These are phyloP conservation scores for Zaprionus obscuricornis DNA, from an alignment of 2,888 invertebrate genomes.

Conservation along the genomic window DNA sequence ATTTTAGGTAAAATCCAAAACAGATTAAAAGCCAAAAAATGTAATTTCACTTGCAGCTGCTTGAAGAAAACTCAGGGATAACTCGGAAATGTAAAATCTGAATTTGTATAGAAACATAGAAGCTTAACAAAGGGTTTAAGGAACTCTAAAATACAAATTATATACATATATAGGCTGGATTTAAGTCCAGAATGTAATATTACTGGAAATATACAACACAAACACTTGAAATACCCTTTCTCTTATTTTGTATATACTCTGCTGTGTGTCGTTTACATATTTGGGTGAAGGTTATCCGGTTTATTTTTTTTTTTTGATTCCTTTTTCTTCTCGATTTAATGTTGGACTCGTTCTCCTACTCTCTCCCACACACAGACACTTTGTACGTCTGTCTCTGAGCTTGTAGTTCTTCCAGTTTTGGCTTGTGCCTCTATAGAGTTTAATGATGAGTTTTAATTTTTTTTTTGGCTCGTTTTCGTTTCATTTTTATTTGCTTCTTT, in stretches of 20 bases:
- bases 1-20: too few relatives aligned
- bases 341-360: background rate
- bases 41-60: too few relatives aligned
- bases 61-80: too few relatives aligned
- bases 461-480: slow-evolving; percentile 38
- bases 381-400: background rate
- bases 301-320: slow-evolving; percentile 9
- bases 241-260: background rate
- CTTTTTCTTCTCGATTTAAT: background rate
- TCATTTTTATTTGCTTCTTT: slow-evolving; percentile 19
- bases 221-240: background rate
- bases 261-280: slow-evolving; percentile 26
- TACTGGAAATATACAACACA: too few relatives aligned
- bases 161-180: too few relatives aligned
- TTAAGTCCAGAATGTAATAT: too few relatives aligned
- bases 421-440: slow-evolving; percentile 45
- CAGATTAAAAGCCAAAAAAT: too few relatives aligned
- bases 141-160: too few relatives aligned
- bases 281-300: slow-evolving; percentile 64
- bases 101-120: too few relatives aligned
- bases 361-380: background rate
- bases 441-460: slow-evolving; percentile 73
- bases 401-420: slow-evolving; percentile 30
- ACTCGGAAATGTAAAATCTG: too few relatives aligned
- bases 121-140: too few relatives aligned